Conservation (phyloP, 2,113 vertebrate genomes). For the Siniperca knerii region DNA sequence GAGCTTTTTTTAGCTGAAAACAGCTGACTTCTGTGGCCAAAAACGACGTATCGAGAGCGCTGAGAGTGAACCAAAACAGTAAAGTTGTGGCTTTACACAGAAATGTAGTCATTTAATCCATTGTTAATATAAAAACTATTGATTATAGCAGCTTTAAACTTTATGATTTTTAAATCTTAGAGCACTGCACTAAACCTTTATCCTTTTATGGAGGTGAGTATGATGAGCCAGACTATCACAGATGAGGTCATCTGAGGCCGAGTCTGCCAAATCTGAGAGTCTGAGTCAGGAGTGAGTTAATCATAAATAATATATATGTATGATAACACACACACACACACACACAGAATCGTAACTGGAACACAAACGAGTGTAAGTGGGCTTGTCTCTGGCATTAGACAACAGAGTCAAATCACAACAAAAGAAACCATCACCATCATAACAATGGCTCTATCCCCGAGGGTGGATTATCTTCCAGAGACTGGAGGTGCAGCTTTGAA, state of each 20-base stretch:
- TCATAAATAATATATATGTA: slow-evolving; percentile 6
- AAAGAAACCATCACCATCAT: slow-evolving; percentile 20
- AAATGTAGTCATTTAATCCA: not conserved
- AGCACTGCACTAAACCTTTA: no score
- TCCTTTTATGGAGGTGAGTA: not conserved
- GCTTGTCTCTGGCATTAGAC: not conserved
- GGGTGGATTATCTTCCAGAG: slow-evolving; percentile 52
- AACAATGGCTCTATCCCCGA: slow-evolving; percentile 10
- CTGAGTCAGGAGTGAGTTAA: not conserved
- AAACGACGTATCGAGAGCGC: not conserved
- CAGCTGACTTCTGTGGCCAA: no score
- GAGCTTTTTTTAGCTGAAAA: not conserved
- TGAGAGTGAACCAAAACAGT: not conserved
- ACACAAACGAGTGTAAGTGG: not conserved
- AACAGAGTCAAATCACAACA: not conserved
- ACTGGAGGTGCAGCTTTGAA: slow-evolving; percentile 19
- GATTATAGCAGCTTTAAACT: not conserved
- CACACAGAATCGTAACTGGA: not conserved
- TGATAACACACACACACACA: not conserved
- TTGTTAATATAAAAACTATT: not conserved
- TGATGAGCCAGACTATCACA: not conserved
- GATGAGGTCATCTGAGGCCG: not conserved
- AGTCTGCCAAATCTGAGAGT: not conserved
- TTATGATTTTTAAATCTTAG: not conserved
- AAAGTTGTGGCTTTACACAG: no score